Conservation (phyloP, 1,140 invertebrate genomes). For the Bursaphelenchus mucronatus region DNA sequence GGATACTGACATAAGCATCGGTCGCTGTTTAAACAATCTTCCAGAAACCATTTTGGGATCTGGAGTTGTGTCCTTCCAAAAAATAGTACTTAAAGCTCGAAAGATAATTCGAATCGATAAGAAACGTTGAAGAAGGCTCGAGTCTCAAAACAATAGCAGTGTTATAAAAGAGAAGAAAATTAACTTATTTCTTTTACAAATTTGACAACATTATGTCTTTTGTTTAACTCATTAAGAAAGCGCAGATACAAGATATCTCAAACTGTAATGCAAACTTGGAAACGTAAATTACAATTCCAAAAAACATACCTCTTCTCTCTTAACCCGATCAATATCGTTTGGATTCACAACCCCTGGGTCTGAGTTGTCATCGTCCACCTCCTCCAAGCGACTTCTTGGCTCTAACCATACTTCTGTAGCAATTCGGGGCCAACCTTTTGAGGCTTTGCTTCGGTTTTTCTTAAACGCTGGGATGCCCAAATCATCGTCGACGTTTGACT, state of each 20-base stretch:
- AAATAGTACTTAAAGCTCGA: background rate
- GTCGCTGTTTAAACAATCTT: background rate
- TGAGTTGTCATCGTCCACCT: background rate
- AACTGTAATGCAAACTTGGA: too few species aligned
- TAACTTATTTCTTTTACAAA: too few species aligned
- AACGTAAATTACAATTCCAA: too few species aligned
- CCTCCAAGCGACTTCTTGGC: slow-evolving; percentile 15
- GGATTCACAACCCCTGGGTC: background rate
- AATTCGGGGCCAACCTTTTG: slow-evolving; percentile 29
- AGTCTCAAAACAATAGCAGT: too few species aligned
- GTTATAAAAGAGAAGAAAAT: too few species aligned
- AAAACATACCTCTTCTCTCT: slow-evolving; percentile 11
- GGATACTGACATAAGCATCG: background rate
- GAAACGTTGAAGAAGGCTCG: too few species aligned
- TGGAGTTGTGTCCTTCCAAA: background rate
- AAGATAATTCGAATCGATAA: background rate
- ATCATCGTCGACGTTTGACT: too few species aligned
- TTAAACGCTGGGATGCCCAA: too few species aligned
- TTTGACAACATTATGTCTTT: too few species aligned
- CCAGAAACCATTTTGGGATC: background rate
- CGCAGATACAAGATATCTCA: too few species aligned
- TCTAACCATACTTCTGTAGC: slow-evolving; percentile 36
- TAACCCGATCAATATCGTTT: slow-evolving; percentile 1
- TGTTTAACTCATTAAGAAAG: too few species aligned
- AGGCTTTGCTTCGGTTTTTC: too few species aligned